These are phyloP conservation scores for Drosophila bocki DNA, from an alignment of 1,140 invertebrate genomes.

Conservation along the genomic window DNA sequence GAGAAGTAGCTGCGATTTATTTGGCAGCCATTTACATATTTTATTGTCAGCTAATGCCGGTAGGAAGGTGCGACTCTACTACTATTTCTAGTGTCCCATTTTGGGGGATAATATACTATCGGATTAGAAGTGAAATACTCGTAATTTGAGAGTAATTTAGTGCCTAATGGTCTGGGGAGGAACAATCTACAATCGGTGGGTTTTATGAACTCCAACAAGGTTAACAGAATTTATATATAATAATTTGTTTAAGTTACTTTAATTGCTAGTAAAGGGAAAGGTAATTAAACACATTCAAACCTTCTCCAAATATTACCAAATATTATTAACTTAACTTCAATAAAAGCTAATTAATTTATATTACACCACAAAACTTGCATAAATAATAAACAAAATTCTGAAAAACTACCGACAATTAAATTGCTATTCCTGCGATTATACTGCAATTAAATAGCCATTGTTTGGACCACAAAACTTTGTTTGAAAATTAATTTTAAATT, in stretches of 20 bases:
- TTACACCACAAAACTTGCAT: background rate
- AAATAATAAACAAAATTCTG: constrained; percentile 12
- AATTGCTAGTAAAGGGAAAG: background rate
- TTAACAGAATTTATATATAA: background rate
- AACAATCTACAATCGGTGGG: background rate
- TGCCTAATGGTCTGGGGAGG: constrained; percentile 31
- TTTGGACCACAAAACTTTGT: constrained; percentile 22
- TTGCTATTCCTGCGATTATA: constrained; percentile 26
- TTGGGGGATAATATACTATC: constrained; percentile 35
- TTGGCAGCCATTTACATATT: constrained; percentile 78
- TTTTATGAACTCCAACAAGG: constrained; percentile 4
- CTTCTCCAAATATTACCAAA: background rate
- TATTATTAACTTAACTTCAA: background rate
- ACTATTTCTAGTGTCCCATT: constrained; percentile 35
- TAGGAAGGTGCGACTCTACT: constrained; percentile 17
- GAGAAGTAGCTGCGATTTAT: constrained; percentile 77
- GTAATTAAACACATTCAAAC: too few relatives aligned
- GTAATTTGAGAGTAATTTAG: constrained; percentile 46
- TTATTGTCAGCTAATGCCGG: constrained; percentile 73
- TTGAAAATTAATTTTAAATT: constrained; percentile 15
- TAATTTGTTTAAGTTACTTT: background rate
- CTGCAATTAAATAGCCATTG: constrained; percentile 24
- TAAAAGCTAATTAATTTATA: background rate
- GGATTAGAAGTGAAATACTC: constrained; percentile 40
- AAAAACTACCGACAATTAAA: constrained; percentile 11